phyloP scores from a whole-genome alignment of 2,797 vertebrate genomes.

The Thunnus albacares region DNA sequence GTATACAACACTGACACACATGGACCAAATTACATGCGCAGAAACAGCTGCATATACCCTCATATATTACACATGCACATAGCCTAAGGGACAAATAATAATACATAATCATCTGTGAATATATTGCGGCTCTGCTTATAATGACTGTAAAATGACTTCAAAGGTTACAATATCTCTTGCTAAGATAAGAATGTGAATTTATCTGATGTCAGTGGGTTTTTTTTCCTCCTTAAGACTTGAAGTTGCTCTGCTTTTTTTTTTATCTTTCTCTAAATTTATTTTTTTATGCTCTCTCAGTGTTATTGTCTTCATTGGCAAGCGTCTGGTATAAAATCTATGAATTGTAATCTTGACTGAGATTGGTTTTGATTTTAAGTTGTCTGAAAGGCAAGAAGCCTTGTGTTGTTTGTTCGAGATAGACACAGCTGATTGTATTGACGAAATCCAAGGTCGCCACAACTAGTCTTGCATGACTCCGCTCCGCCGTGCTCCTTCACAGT shows the following conservation, averaged over 20 bases:
- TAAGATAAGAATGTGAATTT: conserved; percentile 33
- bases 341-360: conserved; percentile 46
- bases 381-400: conserved; percentile 29
- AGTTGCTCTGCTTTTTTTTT: conserved; percentile 17
- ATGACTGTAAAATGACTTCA: conserved; percentile 65
- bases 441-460: conserved; percentile 65
- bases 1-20: conserved; percentile 25
- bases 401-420: conserved; percentile 44
- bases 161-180: conserved; percentile 59
- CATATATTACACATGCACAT: not conserved
- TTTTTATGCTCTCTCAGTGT: not conserved
- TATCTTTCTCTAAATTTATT: conserved; percentile 36
- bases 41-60: conserved; percentile 1
- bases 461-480: conserved; percentile 63
- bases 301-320: conserved; percentile 30
- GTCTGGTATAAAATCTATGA: conserved; percentile 46
- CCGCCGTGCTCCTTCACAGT: conserved; percentile 52
- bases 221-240: not conserved
- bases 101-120: conserved; percentile 50
- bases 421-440: conserved; percentile 63
- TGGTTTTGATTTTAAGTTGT: conserved; percentile 46
- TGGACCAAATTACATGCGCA: conserved; percentile 36
- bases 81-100: conserved; percentile 41
- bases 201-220: conserved; percentile 25
- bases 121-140: conserved; percentile 42